phyloP scores from a whole-genome alignment of 2,113 vertebrate species.

The Pterocles burchelli region DNA sequence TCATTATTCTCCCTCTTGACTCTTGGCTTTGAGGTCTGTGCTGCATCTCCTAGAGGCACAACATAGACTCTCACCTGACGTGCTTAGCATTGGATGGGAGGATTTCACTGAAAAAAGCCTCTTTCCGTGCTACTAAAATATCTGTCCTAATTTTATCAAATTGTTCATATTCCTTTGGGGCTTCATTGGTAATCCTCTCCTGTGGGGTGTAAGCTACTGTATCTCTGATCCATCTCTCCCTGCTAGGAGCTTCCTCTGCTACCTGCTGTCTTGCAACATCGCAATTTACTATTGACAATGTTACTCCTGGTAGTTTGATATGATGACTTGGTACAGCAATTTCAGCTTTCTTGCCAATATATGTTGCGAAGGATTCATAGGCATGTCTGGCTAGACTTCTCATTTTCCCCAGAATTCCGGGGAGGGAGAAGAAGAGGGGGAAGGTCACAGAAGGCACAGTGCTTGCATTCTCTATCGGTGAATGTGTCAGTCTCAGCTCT shows the following conservation, averaged over 20 bases:
- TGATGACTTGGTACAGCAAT: background rate
- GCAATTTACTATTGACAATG: conserved; percentile 21
- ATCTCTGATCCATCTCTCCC: background rate
- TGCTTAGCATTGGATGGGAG: background rate
- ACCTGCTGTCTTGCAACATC: background rate
- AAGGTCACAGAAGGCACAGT: background rate
- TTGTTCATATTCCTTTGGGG: conserved; percentile 1
- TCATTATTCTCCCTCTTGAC: conserved; percentile 38
- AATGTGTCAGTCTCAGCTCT: background rate
- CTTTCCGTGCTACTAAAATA: background rate
- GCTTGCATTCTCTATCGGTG: background rate
- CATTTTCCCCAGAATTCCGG: background rate
- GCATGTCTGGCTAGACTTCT: background rate
- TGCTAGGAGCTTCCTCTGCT: conserved; percentile 3
- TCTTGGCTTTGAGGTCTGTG: conserved; percentile 9
- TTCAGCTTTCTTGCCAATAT: background rate
- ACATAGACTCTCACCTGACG: background rate
- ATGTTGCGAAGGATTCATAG: background rate
- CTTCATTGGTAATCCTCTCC: conserved; percentile 5
- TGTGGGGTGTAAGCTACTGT: background rate
- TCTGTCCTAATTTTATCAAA: conserved; percentile 33
- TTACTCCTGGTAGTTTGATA: background rate
- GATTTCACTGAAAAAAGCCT: background rate
- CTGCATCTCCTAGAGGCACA: conserved; percentile 29
- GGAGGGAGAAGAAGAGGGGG: background rate